phyloP scores from a whole-genome alignment of 2,113 vertebrate genomes.

The Pseudorhombus dupliciocellatus region DNA sequence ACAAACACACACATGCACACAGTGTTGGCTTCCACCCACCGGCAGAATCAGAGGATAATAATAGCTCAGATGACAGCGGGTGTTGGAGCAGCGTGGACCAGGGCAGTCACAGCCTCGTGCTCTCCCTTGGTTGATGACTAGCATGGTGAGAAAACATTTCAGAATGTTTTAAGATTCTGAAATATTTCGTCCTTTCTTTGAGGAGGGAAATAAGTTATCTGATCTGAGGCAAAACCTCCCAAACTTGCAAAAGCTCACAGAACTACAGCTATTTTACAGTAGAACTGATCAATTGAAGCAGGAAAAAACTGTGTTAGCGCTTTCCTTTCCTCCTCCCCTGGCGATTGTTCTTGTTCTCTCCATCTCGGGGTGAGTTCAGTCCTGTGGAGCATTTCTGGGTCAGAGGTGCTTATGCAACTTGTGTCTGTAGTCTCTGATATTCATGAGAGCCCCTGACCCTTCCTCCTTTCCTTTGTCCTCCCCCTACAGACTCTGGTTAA shows the following conservation, averaged over 20 bases:
- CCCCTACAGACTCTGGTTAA: fast-evolving
- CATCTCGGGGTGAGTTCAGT: constrained; percentile 32
- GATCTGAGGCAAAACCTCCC: too few species aligned
- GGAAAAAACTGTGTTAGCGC: background rate
- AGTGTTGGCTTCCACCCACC: background rate
- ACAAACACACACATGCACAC: background rate
- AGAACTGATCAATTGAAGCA: background rate
- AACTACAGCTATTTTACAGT: too few species aligned
- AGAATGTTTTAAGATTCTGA: too few species aligned
- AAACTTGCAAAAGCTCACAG: too few species aligned
- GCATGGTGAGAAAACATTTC: too few species aligned
- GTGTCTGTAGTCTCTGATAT: constrained; percentile 25
- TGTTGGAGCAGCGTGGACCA: background rate
- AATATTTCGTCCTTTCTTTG: too few species aligned
- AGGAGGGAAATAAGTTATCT: too few species aligned
- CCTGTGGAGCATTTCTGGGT: constrained; percentile 53
- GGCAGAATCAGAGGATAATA: constrained; percentile 41
- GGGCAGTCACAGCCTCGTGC: constrained; percentile 18
- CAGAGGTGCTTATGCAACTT: constrained; percentile 56
- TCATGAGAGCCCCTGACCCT: background rate
- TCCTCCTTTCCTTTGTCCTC: background rate
- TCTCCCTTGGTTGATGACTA: background rate
- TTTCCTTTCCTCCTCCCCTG: background rate
- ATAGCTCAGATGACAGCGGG: constrained; percentile 38
- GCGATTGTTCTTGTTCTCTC: constrained; percentile 18